phyloP scores from a whole-genome alignment of 1,140 invertebrate genomes.

The Drosophila kurseongensis region DNA sequence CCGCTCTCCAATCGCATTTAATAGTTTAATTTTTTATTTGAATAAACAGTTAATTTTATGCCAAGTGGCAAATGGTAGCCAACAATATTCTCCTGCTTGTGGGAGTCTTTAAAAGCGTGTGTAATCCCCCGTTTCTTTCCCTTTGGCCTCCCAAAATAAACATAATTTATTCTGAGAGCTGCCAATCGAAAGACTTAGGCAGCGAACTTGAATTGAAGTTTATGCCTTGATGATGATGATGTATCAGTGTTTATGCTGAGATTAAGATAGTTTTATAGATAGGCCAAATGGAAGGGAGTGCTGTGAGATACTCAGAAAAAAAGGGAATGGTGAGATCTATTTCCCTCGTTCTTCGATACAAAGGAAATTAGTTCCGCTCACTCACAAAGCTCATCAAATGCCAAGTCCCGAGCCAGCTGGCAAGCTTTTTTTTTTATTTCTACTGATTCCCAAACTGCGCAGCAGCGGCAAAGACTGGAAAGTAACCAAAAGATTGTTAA shows the following conservation, averaged over 20 bases:
- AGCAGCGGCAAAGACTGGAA: conserved; percentile 24
- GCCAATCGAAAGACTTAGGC: conserved; percentile 47
- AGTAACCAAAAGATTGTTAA: conserved; percentile 29
- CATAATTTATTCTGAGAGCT: conserved; percentile 42
- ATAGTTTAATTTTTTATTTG: conserved; percentile 83
- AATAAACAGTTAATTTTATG: conserved; percentile 82
- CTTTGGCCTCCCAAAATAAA: conserved; percentile 15
- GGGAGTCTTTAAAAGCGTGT: conserved; percentile 47
- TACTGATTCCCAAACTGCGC: conserved; percentile 46
- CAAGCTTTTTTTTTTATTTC: conserved; percentile 28
- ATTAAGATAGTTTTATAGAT: conserved; percentile 33
- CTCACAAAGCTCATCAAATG: conserved; percentile 35
- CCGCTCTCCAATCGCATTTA: conserved; percentile 42
- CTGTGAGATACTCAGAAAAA: conserved; percentile 3
- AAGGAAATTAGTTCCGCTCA: conserved; percentile 49
- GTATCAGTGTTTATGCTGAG: conserved; percentile 42
- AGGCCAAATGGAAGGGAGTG: conserved; percentile 26
- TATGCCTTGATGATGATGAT: conserved; percentile 26
- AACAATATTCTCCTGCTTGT: conserved; percentile 21
- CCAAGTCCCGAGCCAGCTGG: conserved; percentile 25
- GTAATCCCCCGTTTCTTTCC: conserved; percentile 34
- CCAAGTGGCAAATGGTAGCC: conserved; percentile 68
- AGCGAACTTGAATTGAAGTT: conserved; percentile 37
- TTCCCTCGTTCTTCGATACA: conserved; percentile 21
- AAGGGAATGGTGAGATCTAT: not conserved